Evolutionary conservation across 2,113 vertebrate species (phyloP).

Genomic region (Chelonoidis abingdonii): DNA sequence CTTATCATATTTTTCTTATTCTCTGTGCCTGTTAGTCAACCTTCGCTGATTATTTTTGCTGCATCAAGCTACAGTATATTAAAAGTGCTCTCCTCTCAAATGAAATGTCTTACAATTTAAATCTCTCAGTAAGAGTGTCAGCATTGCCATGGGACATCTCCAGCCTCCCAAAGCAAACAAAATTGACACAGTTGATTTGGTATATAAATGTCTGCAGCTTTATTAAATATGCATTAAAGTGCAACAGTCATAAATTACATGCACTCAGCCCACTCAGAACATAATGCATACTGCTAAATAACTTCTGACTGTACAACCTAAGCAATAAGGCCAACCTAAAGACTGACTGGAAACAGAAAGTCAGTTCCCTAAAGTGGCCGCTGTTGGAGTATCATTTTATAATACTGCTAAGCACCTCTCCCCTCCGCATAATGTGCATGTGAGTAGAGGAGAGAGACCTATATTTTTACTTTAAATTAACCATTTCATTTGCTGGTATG

Average conservation of each 20-base stretch:
- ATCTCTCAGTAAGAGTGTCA: conserved; percentile 60
- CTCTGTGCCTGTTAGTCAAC: conserved; percentile 39
- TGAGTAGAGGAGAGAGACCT: conserved; percentile 25
- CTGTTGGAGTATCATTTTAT: conserved; percentile 46
- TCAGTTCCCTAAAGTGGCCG: conserved; percentile 8
- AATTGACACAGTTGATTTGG: conserved; percentile 79
- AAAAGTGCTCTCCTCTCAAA: conserved; percentile 62
- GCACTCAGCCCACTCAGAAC: conserved; percentile 71
- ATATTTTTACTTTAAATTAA: conserved; percentile 41
- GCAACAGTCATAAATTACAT: conserved; percentile 77
- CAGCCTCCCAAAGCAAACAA: conserved; percentile 76
- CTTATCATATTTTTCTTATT: conserved; percentile 29
- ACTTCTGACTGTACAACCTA: conserved; percentile 71
- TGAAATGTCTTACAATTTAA: conserved; percentile 70
- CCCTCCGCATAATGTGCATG: background rate
- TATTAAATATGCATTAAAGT: conserved; percentile 83
- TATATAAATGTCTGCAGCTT: conserved; percentile 76
- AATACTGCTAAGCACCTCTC: conserved; percentile 36
- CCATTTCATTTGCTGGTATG: conserved; percentile 4
- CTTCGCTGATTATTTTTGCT: conserved; percentile 47
- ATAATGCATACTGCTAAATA: conserved; percentile 76
- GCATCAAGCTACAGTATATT: conserved; percentile 56
- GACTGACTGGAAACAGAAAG: conserved; percentile 51
- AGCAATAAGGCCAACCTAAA: conserved; percentile 69
- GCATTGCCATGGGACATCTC: conserved; percentile 67